phyloP scores from a whole-genome alignment of 2,797 vertebrate genomes.

The Eospalax fontanierii region DNA sequence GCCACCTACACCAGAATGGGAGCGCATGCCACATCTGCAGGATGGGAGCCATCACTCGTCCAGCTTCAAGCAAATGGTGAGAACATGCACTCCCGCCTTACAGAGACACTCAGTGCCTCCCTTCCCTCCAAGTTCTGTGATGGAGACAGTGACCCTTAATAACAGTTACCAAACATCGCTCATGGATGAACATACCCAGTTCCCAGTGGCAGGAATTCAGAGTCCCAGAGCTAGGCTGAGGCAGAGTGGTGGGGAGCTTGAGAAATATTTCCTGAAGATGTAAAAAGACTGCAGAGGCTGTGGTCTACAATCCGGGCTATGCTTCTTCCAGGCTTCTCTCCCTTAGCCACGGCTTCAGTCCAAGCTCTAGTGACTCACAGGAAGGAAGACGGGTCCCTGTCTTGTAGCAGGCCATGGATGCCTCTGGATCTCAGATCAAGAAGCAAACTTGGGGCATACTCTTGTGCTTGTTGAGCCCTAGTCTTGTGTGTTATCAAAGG shows the following conservation, averaged over 20 bases:
- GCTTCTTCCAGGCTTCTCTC: neutral
- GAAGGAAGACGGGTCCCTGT: neutral
- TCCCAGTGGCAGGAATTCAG: neutral
- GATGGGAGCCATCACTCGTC: too few species aligned
- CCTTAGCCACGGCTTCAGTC: neutral
- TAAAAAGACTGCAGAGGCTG: neutral
- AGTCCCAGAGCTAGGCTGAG: neutral
- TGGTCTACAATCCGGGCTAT: neutral
- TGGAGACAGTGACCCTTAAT: neutral
- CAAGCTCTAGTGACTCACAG: neutral
- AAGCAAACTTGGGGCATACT: neutral
- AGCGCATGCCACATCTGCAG: neutral
- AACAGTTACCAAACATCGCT: neutral
- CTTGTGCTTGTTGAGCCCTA: neutral
- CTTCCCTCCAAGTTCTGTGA: neutral
- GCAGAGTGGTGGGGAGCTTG: neutral
- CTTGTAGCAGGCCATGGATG: too few species aligned
- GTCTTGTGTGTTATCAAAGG: too few species aligned
- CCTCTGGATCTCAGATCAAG: neutral
- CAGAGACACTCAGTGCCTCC: accelerated
- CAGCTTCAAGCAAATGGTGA: neutral
- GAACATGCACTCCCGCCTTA: neutral
- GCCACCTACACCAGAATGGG: neutral
- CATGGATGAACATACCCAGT: neutral
- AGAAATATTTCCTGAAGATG: neutral